Evolutionary conservation across 2,113 vertebrate genomes (phyloP).

Genomic region (Phyllopteryx taeniolatus): DNA sequence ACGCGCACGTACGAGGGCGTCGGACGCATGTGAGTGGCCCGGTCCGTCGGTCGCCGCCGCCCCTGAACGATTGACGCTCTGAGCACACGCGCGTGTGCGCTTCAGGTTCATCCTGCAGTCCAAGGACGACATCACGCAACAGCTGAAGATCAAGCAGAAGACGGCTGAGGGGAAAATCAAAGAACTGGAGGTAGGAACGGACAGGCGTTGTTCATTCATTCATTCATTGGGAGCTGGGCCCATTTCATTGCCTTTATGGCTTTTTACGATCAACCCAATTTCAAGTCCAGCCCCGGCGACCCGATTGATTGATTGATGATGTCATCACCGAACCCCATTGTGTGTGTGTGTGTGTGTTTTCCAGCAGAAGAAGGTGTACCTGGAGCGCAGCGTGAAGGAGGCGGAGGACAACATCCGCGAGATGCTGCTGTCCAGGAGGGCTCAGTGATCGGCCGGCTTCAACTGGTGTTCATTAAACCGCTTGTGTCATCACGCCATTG

Average conservation of each 20-base stretch:
- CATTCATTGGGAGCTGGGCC: no score
- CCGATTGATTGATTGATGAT: background rate
- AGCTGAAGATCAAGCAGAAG: constrained; percentile 89
- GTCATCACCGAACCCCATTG: background rate
- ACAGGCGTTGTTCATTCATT: background rate
- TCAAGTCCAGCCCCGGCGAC: no score
- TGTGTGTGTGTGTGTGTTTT: constrained; percentile 21
- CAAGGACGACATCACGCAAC: constrained; percentile 87
- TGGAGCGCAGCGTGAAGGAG: constrained; percentile 93
- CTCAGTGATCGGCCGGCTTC: constrained; percentile 69
- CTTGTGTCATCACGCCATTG: background rate
- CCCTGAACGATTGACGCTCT: background rate
- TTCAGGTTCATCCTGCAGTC: constrained; percentile 94
- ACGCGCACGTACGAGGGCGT: constrained; percentile 95
- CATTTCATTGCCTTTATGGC: background rate
- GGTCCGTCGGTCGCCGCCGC: background rate
- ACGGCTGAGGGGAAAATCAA: constrained; percentile 95
- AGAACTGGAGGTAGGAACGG: constrained; percentile 84
- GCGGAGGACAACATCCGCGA: constrained; percentile 95
- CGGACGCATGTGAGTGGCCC: constrained; percentile 88
- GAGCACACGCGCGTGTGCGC: background rate
- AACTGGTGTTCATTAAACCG: background rate
- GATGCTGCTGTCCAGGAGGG: constrained; percentile 90
- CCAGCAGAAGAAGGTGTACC: constrained; percentile 92
- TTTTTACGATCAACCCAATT: no score